phyloP scores from a whole-genome alignment of 1,140 invertebrate species.

The Philotrypesis tridentata region DNA sequence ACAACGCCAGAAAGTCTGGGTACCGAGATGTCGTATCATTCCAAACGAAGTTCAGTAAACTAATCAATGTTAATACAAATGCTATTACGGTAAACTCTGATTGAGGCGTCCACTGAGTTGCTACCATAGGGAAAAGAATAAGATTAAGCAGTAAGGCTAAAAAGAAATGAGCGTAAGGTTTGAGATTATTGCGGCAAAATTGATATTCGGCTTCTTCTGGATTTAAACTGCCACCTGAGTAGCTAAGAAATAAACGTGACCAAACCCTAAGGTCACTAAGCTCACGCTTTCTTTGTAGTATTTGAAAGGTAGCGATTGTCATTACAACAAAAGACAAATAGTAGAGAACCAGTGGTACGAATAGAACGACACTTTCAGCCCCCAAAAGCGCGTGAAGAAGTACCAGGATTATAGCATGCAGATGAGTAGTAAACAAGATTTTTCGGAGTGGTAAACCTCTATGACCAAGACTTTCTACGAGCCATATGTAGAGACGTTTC shows the following conservation, averaged over 20 bases:
- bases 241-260: slow-evolving; percentile 85
- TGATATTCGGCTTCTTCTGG: slow-evolving; percentile 86
- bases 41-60: slow-evolving; percentile 82
- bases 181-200: slow-evolving; percentile 87
- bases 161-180: slow-evolving; percentile 87
- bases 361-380: slow-evolving; percentile 78
- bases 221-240: slow-evolving; percentile 80
- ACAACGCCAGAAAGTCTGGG: slow-evolving; percentile 81
- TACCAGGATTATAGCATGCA: slow-evolving; percentile 80
- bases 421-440: slow-evolving; percentile 75
- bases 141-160: slow-evolving; percentile 83
- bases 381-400: slow-evolving; percentile 81
- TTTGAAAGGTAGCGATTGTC: slow-evolving; percentile 85
- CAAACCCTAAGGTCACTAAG: slow-evolving; percentile 84
- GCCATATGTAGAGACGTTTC: slow-evolving; percentile 79
- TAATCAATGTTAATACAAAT: slow-evolving; percentile 82
- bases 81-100: slow-evolving; percentile 87
- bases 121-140: slow-evolving; percentile 84
- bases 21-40: slow-evolving; percentile 73
- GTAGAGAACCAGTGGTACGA: slow-evolving; percentile 81
- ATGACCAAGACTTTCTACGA: slow-evolving; percentile 79
- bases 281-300: slow-evolving; percentile 83
- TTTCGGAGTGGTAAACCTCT: slow-evolving; percentile 71
- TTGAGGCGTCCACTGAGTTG: slow-evolving; percentile 85
- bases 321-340: slow-evolving; percentile 83